Evolutionary conservation across 1,140 invertebrate species (phyloP).

Genomic region (Pentalonia nigronervosa): DNA sequence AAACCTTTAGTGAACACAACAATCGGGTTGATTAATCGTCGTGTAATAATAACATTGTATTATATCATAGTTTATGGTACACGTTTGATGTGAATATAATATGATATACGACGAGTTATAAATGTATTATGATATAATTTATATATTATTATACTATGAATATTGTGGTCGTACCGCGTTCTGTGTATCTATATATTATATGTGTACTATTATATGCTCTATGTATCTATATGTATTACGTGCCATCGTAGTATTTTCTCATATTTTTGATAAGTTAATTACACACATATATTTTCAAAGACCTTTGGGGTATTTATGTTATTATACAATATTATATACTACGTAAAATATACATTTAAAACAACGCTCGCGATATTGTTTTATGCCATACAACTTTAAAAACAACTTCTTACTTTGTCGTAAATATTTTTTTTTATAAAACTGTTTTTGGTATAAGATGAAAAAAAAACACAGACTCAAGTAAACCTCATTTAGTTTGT

Average conservation of each 20-base stretch:
- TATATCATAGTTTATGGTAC: not conserved
- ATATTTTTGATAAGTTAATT: not conserved
- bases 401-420: not conserved
- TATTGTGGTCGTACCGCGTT: not conserved
- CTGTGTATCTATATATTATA: not conserved
- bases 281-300: not conserved
- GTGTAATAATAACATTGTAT: not conserved
- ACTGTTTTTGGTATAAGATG: not conserved
- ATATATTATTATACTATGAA: not conserved
- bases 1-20: not conserved
- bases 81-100: not conserved
- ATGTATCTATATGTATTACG: not conserved
- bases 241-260: not conserved
- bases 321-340: not conserved
- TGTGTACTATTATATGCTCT: not conserved
- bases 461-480: not conserved
- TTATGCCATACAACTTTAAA: not conserved
- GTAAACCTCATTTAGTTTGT: not conserved
- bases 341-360: constrained; percentile 3
- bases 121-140: not conserved
- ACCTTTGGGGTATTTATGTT: not conserved
- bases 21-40: not conserved
- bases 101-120: not conserved
- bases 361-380: not conserved
- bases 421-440: constrained; percentile 11